Conservation (phyloP, 2,797 vertebrate species). For the Xerus rutilus region DNA sequence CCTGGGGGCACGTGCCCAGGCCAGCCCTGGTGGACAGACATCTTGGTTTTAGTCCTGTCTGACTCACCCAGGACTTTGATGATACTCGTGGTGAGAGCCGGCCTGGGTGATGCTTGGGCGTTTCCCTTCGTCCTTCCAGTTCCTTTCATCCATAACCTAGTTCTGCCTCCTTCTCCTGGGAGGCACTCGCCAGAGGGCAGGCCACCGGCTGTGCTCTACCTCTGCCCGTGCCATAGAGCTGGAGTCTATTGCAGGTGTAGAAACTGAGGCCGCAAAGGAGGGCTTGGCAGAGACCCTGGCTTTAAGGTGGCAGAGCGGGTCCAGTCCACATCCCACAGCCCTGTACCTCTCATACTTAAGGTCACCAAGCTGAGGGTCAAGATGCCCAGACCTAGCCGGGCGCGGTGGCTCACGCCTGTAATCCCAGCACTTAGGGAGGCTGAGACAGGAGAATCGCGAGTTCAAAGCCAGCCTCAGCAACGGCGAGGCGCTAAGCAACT, state of each 20-base stretch:
- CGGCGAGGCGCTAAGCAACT: too few relatives aligned
- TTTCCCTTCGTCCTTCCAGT: not conserved
- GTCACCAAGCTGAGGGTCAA: not conserved
- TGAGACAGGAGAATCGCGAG: too few relatives aligned
- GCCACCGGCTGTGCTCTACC: fast-evolving
- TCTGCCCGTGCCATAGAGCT: too few relatives aligned
- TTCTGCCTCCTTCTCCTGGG: not conserved
- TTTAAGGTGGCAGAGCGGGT: fast-evolving
- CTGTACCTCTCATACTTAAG: too few relatives aligned
- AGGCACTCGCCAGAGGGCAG: not conserved
- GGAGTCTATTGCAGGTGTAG: too few relatives aligned
- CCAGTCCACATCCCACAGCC: too few relatives aligned
- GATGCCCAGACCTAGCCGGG: not conserved
- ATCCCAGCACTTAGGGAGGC: too few relatives aligned
- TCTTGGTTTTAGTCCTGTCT: not conserved
- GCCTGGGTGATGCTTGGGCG: fast-evolving
- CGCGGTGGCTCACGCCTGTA: too few relatives aligned
- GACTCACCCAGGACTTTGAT: conserved; percentile 25
- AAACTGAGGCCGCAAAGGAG: not conserved
- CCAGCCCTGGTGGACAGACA: fast-evolving
- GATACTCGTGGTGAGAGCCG: not conserved
- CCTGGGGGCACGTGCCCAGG: not conserved
- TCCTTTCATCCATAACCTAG: conserved; percentile 42
- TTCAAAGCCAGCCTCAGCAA: too few relatives aligned
- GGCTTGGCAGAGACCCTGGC: not conserved